Evolutionary conservation across 2,888 invertebrate species (phyloP).

Genomic region (Morpho achilles): DNA sequence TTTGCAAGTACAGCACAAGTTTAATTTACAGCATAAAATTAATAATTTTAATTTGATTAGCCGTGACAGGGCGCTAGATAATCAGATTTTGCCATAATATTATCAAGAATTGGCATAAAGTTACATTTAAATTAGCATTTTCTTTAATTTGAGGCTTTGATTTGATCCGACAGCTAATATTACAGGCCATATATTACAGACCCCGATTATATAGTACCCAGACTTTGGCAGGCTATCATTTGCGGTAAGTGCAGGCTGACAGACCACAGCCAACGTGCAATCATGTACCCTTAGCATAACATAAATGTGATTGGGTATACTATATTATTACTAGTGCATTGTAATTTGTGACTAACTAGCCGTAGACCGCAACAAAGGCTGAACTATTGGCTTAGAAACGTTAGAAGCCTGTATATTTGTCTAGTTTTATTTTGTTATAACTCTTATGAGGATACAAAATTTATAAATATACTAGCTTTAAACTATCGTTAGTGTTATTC

Average conservation of each 20-base stretch:
- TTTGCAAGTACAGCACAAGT: too few species aligned
- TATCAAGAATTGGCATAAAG: too few species aligned
- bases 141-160: slow-evolving; percentile 8
- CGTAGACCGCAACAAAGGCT: too few species aligned
- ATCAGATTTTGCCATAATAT: too few species aligned
- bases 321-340: background rate
- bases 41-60: background rate
- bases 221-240: slow-evolving; percentile 11
- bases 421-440: too few species aligned
- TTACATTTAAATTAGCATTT: too few species aligned
- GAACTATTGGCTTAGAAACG: too few species aligned
- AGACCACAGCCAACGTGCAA: slow-evolving; percentile 5
- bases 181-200: slow-evolving; percentile 6
- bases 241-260: slow-evolving; percentile 4
- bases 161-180: slow-evolving; percentile 2
- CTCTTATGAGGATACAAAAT: too few species aligned
- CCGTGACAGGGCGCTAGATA: background rate
- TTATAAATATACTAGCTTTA: too few species aligned
- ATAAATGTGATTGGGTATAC: slow-evolving; percentile 11
- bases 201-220: slow-evolving; percentile 4
- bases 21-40: too few species aligned
- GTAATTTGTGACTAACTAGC: background rate
- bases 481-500: too few species aligned
- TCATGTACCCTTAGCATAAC: slow-evolving; percentile 5
- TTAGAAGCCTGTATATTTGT: too few species aligned